A percentile compares a stretch with the other conserved stretches of the same genome.
Evolutionary conservation across 2,113 vertebrate species (phyloP).

Genomic region (Lasiurus cinereus): DNA sequence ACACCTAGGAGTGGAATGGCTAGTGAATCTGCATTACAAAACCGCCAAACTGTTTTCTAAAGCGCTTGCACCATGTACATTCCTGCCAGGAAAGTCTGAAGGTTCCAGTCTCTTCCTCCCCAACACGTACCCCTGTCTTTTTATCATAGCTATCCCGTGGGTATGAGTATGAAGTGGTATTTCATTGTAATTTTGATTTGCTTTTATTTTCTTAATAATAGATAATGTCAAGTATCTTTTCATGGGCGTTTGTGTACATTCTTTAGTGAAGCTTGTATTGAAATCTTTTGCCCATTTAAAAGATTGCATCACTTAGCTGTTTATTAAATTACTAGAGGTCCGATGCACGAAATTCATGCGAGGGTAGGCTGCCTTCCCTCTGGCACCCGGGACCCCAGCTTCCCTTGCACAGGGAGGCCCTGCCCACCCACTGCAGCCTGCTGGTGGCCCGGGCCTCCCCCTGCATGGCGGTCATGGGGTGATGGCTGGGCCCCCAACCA

Average conservation of each 20-base stretch:
- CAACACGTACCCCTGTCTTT: background rate
- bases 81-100: background rate
- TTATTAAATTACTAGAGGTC: background rate
- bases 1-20: background rate
- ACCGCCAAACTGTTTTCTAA: background rate
- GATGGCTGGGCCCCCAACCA: no score
- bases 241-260: background rate
- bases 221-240: conserved; percentile 7
- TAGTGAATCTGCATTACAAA: background rate
- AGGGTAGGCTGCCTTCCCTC: no score
- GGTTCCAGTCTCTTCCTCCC: conserved; percentile 11
- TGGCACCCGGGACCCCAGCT: no score
- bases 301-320: background rate
- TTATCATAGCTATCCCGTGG: background rate
- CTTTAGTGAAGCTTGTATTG: conserved; percentile 20
- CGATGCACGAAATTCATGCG: no score
- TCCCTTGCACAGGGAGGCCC: no score
- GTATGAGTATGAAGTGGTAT: background rate
- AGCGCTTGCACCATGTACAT: background rate
- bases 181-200: conserved; percentile 20
- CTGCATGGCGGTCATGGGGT: no score
- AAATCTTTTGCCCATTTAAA: background rate
- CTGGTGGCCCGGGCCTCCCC: no score
- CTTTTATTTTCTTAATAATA: conserved; percentile 34
- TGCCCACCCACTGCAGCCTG: no score